Evolutionary conservation across 2,797 vertebrate species (phyloP).

Genomic region (Hoplostethus atlanticus): DNA sequence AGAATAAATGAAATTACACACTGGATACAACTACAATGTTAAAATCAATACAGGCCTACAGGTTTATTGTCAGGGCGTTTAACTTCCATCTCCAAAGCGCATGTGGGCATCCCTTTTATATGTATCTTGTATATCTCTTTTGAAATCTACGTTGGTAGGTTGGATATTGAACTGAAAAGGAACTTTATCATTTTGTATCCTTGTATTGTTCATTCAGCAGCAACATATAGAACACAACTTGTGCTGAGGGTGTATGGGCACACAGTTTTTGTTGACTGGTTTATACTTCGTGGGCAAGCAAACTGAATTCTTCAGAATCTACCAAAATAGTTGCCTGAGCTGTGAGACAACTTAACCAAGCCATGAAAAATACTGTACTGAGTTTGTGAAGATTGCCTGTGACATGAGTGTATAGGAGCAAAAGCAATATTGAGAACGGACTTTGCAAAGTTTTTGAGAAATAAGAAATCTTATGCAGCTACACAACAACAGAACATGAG

Average conservation of each 20-base stretch:
- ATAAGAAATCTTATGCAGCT: background rate
- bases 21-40: background rate
- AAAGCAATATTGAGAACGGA: background rate
- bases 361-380: too few relatives aligned
- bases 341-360: too few relatives aligned
- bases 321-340: too few relatives aligned
- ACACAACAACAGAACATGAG: constrained; percentile 1
- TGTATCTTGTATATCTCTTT: too few relatives aligned
- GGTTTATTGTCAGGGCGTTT: background rate
- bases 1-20: background rate
- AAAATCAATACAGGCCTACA: background rate
- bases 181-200: too few relatives aligned
- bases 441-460: background rate
- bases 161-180: too few relatives aligned
- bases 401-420: too few relatives aligned
- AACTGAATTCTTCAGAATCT: background rate
- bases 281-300: background rate
- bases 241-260: too few relatives aligned
- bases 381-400: background rate
- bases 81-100: background rate
- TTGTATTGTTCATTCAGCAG: too few relatives aligned
- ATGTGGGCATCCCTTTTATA: too few relatives aligned
- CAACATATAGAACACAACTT: too few relatives aligned
- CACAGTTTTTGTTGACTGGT: background rate
- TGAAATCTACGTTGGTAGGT: too few relatives aligned